Conservation (phyloP, 2,888 invertebrate species). For the Labia minor region DNA sequence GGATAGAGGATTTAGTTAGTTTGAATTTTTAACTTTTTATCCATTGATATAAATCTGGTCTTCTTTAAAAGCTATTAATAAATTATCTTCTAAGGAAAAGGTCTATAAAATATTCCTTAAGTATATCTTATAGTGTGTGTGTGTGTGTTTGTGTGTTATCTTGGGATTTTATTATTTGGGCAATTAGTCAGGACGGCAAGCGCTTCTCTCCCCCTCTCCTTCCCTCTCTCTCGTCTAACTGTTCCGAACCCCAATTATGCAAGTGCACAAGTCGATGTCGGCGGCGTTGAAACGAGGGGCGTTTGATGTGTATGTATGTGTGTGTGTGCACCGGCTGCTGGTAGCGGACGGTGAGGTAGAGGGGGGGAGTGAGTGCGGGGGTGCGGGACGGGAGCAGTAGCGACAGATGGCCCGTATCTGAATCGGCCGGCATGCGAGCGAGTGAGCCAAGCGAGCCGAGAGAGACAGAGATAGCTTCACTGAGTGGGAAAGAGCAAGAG, state of each 20-base stretch:
- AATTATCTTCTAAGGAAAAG: too few relatives aligned
- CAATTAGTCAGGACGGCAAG: background rate
- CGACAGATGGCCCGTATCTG: constrained; percentile 13
- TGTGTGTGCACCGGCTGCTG: constrained; percentile 18
- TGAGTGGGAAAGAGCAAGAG: constrained; percentile 23
- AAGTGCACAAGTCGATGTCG: constrained; percentile 9
- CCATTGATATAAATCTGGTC: too few relatives aligned
- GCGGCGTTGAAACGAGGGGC: background rate
- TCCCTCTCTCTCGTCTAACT: too few relatives aligned
- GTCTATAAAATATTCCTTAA: too few relatives aligned
- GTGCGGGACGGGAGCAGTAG: background rate
- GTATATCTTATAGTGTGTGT: too few relatives aligned
- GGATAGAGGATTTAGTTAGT: too few relatives aligned
- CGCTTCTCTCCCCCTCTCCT: background rate
- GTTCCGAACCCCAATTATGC: constrained; percentile 1
- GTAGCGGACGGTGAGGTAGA: background rate
- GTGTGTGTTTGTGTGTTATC: too few relatives aligned
- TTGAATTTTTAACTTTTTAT: too few relatives aligned
- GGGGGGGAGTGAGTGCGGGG: background rate
- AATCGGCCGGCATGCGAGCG: background rate
- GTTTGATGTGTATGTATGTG: background rate
- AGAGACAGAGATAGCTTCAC: constrained; percentile 21
- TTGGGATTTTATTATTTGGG: too few relatives aligned
- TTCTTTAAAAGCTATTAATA: too few relatives aligned
- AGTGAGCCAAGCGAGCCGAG: background rate